These are phyloP conservation scores for Mus spicilegus DNA, from an alignment of 2,113 vertebrate genomes.

Conservation along the genomic window DNA sequence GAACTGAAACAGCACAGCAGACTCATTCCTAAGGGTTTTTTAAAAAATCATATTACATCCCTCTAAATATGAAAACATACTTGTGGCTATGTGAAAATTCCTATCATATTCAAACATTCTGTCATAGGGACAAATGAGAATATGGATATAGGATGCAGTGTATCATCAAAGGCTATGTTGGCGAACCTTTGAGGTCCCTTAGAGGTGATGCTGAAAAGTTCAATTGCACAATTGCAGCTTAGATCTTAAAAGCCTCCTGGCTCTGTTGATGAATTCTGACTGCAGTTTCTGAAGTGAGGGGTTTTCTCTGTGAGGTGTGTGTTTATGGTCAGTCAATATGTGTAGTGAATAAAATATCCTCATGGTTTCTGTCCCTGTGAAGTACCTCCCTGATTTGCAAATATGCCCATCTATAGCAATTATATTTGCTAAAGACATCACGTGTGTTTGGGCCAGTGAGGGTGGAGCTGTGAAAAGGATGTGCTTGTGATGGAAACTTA, in stretches of 20 bases:
- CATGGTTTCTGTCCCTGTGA: slow-evolving; percentile 35
- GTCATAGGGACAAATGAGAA: slow-evolving; percentile 66
- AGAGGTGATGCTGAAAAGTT: slow-evolving; percentile 64
- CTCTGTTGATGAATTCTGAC: slow-evolving; percentile 21
- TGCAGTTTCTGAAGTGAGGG: slow-evolving; percentile 4
- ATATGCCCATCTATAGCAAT: not conserved
- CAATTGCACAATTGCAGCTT: slow-evolving; percentile 43
- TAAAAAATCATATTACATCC: slow-evolving; percentile 58
- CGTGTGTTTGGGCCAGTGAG: not conserved
- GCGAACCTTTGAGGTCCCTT: slow-evolving; percentile 43
- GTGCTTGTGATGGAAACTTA: not conserved
- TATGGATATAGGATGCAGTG: slow-evolving; percentile 6
- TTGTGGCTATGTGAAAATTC: slow-evolving; percentile 54
- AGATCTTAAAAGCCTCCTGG: slow-evolving; percentile 52
- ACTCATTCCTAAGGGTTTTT: slow-evolving; percentile 29
- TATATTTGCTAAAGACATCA: slow-evolving; percentile 18
- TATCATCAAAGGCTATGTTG: slow-evolving; percentile 60
- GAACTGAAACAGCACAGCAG: slow-evolving; percentile 71
- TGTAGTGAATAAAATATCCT: not conserved
- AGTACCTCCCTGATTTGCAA: slow-evolving; percentile 42
- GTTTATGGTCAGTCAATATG: not conserved
- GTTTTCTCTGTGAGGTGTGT: slow-evolving; percentile 50
- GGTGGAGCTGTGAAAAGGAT: slow-evolving; percentile 19
- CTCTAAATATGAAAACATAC: slow-evolving; percentile 46
- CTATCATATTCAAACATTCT: slow-evolving; percentile 66